Evolutionary conservation across 2,797 vertebrate species (phyloP), one percentile per base, ranked within the genome.

Genomic region (Ammospiza maritima): DNA sequence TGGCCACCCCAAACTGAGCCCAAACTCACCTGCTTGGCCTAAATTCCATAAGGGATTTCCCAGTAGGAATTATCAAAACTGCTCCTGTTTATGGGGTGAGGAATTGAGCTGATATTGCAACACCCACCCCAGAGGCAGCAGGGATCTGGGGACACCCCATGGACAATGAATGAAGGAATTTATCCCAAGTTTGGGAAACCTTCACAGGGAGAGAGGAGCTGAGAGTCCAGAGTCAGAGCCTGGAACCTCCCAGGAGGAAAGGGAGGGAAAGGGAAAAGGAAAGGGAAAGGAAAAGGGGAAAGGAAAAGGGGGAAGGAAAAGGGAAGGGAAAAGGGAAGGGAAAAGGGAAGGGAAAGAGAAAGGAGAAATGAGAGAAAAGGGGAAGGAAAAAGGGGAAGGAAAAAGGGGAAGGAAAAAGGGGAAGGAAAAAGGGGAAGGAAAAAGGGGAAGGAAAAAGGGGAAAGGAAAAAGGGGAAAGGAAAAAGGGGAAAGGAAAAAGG

Each of bases 321-420:
- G 20, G 5, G 21, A 45, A 12, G 4, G 44, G 44, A 18, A 25
- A 47, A 54, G 4, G 7, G 13, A 4, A n/a, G n/a, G n/a, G n/a
- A n/a, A n/a, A n/a, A n/a, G 23, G 23, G 13, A 25, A 14, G 9
- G 22, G 2, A 42, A 42, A n/a, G n/a, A n/a, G n/a, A n/a, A n/a
- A n/a, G n/a, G n/a, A n/a, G n/a, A 16, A 11, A 5, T 2, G 16
- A 18, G 7, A 4, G 12, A 17, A 9, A 22, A n/a, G 13, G 51
- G 53, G 5, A 17, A 12, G 22, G 13, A 6, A 50, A 48, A 13
- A 6, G 18, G 25, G 27, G 5, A n/a, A n/a, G 13, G 51, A 4
- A 29, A 8, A 17, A 13, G 47, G 23, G 23, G 16, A 50, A 14
- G 14, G 36, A 38, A 38, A 38, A 38, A 5, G 48, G 23, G 47